Evolutionary conservation across 2,113 vertebrate species (phyloP).

Genomic region (Numenius arquata): DNA sequence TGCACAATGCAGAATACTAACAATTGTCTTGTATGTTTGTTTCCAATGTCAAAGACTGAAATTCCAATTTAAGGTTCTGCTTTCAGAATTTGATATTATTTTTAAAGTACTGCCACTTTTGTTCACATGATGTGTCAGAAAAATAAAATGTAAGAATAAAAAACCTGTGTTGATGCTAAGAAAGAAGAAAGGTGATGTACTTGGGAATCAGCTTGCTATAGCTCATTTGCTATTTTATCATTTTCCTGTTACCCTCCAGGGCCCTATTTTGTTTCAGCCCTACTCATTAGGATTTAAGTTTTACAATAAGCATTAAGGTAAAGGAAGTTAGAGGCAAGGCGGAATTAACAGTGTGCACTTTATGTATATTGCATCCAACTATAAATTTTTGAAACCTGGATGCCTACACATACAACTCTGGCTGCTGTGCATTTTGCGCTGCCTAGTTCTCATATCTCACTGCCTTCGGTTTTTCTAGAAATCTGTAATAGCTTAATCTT

Average conservation of each 20-base stretch:
- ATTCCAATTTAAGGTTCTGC: constrained; percentile 53
- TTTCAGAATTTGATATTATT: constrained; percentile 42
- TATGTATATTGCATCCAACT: background rate
- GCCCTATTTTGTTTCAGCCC: background rate
- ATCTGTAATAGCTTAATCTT: background rate
- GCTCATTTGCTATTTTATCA: background rate
- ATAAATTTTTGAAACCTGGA: background rate
- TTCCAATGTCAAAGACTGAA: constrained; percentile 52
- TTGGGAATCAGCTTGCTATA: background rate
- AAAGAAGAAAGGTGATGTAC: background rate
- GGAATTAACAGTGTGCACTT: background rate
- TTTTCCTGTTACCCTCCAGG: constrained; percentile 11
- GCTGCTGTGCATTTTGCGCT: background rate
- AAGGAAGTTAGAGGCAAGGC: background rate
- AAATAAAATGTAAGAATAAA: background rate
- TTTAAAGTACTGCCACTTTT: constrained; percentile 26
- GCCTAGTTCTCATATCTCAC: background rate
- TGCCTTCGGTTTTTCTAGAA: background rate
- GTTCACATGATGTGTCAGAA: background rate
- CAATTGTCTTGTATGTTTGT: constrained; percentile 46
- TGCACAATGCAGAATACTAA: constrained; percentile 51
- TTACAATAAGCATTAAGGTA: background rate
- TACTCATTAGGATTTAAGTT: background rate
- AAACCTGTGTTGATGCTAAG: background rate
- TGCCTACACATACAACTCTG: background rate